Evolutionary conservation across 2,888 invertebrate species (phyloP).

Genomic region (Amphipoea lucens): DNA sequence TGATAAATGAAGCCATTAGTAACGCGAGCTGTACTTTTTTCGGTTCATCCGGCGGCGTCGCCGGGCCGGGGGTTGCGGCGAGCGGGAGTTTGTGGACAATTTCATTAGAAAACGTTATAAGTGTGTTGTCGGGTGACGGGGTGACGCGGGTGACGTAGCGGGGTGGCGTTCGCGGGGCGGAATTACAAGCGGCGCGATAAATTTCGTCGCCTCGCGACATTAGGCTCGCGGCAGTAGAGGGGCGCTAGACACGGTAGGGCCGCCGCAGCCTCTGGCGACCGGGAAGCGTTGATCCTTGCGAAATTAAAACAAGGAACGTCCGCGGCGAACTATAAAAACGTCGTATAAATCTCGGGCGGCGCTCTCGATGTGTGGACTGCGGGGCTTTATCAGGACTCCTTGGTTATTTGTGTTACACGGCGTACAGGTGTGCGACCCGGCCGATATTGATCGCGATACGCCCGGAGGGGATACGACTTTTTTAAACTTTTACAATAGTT

Average conservation of each 20-base stretch:
- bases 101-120: constrained; percentile 90
- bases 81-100: constrained; percentile 89
- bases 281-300: constrained; percentile 81
- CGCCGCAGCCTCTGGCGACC: constrained; percentile 67
- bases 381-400: constrained; percentile 80
- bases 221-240: constrained; percentile 84
- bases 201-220: constrained; percentile 88
- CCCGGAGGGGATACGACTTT: constrained; percentile 65
- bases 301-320: constrained; percentile 89
- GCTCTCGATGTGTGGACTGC: constrained; percentile 82
- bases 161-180: constrained; percentile 80
- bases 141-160: constrained; percentile 79
- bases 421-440: constrained; percentile 78
- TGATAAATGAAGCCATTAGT: constrained; percentile 91
- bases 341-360: constrained; percentile 83
- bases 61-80: constrained; percentile 85
- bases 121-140: constrained; percentile 87
- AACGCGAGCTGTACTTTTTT: constrained; percentile 90
- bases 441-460: constrained; percentile 77
- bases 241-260: constrained; percentile 70
- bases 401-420: constrained; percentile 81
- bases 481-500: constrained; percentile 58
- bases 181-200: constrained; percentile 89
- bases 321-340: constrained; percentile 86
- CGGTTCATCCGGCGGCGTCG: constrained; percentile 89